phyloP scores from a whole-genome alignment of 2,888 invertebrate genomes.

The Chymomyza procnemis region DNA sequence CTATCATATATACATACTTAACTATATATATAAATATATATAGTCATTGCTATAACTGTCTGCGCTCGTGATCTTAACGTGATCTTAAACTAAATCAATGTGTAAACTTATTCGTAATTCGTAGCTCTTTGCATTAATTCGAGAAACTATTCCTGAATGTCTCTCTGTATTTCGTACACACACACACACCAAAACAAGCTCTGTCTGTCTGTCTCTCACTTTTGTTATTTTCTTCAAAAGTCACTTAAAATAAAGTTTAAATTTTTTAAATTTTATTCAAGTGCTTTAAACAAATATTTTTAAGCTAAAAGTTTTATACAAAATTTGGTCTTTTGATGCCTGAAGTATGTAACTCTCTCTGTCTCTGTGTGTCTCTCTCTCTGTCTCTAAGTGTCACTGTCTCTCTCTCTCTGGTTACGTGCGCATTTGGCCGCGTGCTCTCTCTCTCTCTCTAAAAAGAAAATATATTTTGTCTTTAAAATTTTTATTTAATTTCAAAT shows the following conservation, averaged over 20 bases:
- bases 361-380: neutral
- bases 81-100: conserved; percentile 70
- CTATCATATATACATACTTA: neutral
- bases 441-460: no score
- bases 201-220: neutral
- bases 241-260: conserved; percentile 21
- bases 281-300: neutral
- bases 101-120: conserved; percentile 64
- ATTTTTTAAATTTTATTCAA: conserved; percentile 6
- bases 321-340: conserved; percentile 14
- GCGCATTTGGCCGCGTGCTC: neutral
- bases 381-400: neutral
- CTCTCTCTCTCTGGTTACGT: neutral
- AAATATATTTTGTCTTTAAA: neutral
- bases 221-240: conserved; percentile 8
- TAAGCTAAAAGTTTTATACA: conserved; percentile 3
- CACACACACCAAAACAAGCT: neutral
- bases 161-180: neutral
- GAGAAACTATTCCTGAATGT: neutral
- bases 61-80: conserved; percentile 70
- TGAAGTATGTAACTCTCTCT: neutral
- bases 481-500: neutral
- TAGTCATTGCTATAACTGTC: conserved; percentile 63
- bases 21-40: conserved; percentile 4
- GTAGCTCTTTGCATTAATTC: conserved; percentile 58